These are phyloP conservation scores for Psammodynastes pulverulentus DNA, from an alignment of 2,113 vertebrate species.

Conservation along the genomic window DNA sequence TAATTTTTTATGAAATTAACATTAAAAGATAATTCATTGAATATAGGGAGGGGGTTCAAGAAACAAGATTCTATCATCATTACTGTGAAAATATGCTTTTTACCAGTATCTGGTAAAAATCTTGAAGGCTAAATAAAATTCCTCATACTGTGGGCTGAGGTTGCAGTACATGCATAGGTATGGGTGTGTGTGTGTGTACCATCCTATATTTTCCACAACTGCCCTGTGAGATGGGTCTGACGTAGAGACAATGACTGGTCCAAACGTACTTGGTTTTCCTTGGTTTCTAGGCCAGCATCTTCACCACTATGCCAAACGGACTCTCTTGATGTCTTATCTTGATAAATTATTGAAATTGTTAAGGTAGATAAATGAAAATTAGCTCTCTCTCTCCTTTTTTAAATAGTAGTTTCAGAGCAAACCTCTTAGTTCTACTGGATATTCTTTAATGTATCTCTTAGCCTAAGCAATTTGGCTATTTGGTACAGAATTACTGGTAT, in stretches of 20 bases:
- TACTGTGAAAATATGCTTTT: neutral
- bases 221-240: neutral
- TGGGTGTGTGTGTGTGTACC: neutral
- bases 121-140: neutral
- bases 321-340: neutral
- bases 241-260: neutral
- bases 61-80: neutral
- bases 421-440: neutral
- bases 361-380: neutral
- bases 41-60: neutral
- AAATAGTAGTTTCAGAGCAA: neutral
- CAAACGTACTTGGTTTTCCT: neutral
- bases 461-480: neutral
- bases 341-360: neutral
- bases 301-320: neutral
- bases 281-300: neutral
- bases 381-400: too few species aligned
- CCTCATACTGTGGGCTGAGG: neutral
- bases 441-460: neutral
- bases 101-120: neutral
- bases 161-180: neutral
- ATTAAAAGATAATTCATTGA: neutral
- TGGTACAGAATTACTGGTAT: neutral
- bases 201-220: neutral
- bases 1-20: neutral